phyloP scores from a whole-genome alignment of 2,888 invertebrate genomes.

The Oscheius myriophilus region DNA sequence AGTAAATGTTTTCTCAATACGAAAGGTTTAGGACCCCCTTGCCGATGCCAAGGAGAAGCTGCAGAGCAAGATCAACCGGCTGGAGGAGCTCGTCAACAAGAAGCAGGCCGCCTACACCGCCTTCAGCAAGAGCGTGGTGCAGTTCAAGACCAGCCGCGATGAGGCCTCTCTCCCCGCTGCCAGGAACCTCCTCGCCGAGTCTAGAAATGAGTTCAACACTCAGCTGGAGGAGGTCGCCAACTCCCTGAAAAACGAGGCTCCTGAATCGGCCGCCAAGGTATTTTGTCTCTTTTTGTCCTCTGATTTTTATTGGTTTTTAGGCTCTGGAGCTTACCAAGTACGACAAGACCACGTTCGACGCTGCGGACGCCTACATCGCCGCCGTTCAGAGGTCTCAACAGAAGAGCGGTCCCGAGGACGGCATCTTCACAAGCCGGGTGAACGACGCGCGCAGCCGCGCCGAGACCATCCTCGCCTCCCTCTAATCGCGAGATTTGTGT shows the following conservation, averaged over 20 bases:
- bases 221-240: conserved; percentile 70
- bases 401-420: conserved; percentile 52
- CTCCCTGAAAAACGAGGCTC: conserved; percentile 76
- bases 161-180: conserved; percentile 37
- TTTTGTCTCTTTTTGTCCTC: background rate
- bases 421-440: conserved; percentile 40
- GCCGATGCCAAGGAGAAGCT: conserved; percentile 72
- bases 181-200: conserved; percentile 76
- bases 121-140: conserved; percentile 77
- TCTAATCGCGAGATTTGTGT: conserved; percentile 13
- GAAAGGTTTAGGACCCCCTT: conserved; percentile 23
- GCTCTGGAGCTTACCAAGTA: conserved; percentile 76
- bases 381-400: conserved; percentile 44
- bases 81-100: conserved; percentile 76
- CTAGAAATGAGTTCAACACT: conserved; percentile 76
- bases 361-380: conserved; percentile 73
- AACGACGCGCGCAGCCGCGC: conserved; percentile 49
- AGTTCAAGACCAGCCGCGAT: conserved; percentile 76
- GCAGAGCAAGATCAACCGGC: conserved; percentile 75
- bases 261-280: conserved; percentile 77
- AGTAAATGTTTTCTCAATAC: no score
- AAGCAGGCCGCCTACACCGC: conserved; percentile 77
- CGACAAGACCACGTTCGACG: conserved; percentile 73
- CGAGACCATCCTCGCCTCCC: conserved; percentile 42
- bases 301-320: conserved; percentile 63